phyloP scores from a whole-genome alignment of 2,113 vertebrate species.

The Boleophthalmus pectinirostris region DNA sequence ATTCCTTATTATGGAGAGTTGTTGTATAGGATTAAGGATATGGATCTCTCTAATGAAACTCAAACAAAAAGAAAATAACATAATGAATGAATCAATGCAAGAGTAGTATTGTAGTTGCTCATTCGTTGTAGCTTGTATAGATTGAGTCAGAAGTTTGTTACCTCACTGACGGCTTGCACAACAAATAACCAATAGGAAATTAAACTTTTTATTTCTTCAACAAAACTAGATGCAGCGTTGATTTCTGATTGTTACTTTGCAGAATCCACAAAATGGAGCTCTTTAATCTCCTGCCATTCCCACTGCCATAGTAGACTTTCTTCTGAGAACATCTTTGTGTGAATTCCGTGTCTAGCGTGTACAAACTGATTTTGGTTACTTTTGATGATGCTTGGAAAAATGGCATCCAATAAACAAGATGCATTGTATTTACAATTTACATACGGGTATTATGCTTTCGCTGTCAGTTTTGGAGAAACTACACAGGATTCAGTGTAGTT shows the following conservation, averaged over 20 bases:
- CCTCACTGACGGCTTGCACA: slow-evolving; percentile 3
- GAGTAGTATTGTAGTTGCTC: neutral
- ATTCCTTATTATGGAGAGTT: slow-evolving; percentile 34
- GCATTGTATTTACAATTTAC: slow-evolving; percentile 38
- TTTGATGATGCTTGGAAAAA: slow-evolving; percentile 48
- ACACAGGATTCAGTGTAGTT: slow-evolving; percentile 20
- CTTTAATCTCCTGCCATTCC: slow-evolving; percentile 41
- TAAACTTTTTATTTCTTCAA: slow-evolving; percentile 5
- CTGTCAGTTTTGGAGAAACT: slow-evolving; percentile 42
- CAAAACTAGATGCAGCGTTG: slow-evolving; percentile 8
- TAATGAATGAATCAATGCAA: slow-evolving; percentile 4
- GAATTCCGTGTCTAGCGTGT: slow-evolving; percentile 19
- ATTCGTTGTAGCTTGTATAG: slow-evolving; percentile 15
- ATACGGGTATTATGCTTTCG: slow-evolving; percentile 33
- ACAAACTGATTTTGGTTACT: slow-evolving; percentile 41
- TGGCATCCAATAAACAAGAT: slow-evolving; percentile 51
- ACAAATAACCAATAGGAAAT: slow-evolving; percentile 18
- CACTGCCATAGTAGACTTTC: slow-evolving; percentile 13
- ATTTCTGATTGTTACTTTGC: slow-evolving; percentile 20
- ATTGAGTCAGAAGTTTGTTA: slow-evolving; percentile 17
- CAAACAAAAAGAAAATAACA: slow-evolving; percentile 25
- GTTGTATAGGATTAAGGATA: slow-evolving; percentile 27
- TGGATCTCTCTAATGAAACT: slow-evolving; percentile 31
- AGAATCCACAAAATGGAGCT: slow-evolving; percentile 29
- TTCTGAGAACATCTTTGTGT: slow-evolving; percentile 25